phyloP scores from a whole-genome alignment of 2,888 invertebrate species.

The Charanyca ferruginea region DNA sequence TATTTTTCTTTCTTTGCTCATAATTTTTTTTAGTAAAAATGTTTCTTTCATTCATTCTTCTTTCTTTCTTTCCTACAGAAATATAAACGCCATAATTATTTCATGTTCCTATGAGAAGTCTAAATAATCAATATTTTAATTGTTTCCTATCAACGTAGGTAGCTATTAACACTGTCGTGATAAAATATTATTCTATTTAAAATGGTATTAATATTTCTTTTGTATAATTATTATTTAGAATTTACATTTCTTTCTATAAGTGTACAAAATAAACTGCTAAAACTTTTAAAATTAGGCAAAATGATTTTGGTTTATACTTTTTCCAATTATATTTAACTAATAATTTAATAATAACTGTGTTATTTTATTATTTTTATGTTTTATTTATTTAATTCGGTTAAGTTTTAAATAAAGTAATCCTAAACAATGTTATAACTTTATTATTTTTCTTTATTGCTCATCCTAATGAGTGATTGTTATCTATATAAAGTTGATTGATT shows the following conservation, averaged over 20 bases:
- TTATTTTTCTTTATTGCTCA: too few species aligned
- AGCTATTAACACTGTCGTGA: too few species aligned
- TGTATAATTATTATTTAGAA: not conserved
- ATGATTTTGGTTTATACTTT: not conserved
- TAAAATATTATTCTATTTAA: not conserved
- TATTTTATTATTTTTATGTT: too few species aligned
- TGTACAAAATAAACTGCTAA: not conserved
- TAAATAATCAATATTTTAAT: too few species aligned
- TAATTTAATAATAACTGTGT: too few species aligned
- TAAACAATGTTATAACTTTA: too few species aligned
- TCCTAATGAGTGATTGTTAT: too few species aligned
- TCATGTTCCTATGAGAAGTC: not conserved
- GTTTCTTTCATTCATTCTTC: conserved; percentile 11
- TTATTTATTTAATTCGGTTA: too few species aligned
- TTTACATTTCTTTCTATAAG: not conserved
- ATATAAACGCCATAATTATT: not conserved
- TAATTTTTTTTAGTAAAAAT: not conserved
- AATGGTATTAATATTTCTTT: not conserved
- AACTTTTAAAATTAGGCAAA: not conserved
- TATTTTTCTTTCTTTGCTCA: not conserved
- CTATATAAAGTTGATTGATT: too few species aligned
- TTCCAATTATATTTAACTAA: not conserved
- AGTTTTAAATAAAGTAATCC: too few species aligned
- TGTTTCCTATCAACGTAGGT: too few species aligned
- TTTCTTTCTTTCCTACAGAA: not conserved